Evolutionary conservation across 1,140 invertebrate genomes (phyloP).

Genomic region (Tachypleus tridentatus): DNA sequence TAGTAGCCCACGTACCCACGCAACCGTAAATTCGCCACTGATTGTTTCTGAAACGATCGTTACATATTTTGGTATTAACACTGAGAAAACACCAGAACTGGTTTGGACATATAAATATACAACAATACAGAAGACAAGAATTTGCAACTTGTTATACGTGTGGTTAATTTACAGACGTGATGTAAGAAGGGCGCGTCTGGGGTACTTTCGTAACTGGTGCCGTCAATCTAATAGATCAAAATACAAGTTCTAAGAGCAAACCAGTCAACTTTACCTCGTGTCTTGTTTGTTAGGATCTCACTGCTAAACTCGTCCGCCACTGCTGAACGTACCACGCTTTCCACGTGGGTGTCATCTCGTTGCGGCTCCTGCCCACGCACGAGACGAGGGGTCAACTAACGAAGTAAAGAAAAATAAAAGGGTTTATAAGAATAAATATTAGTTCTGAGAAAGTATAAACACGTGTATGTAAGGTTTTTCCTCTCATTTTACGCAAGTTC

Average conservation of each 20-base stretch:
- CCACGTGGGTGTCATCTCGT: constrained; percentile 22
- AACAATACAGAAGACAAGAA: not conserved
- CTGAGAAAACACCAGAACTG: too few species aligned
- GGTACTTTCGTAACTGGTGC: not conserved
- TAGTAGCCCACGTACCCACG: too few species aligned
- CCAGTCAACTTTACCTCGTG: constrained; percentile 18
- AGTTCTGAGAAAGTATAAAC: too few species aligned
- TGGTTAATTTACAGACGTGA: not conserved
- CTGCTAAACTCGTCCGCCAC: constrained; percentile 27
- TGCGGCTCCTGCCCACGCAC: constrained; percentile 14
- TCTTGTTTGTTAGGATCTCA: constrained; percentile 28
- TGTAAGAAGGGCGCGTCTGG: not conserved
- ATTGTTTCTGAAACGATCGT: too few species aligned
- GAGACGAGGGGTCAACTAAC: not conserved
- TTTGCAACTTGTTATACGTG: not conserved
- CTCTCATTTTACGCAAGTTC: too few species aligned
- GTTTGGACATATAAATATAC: too few species aligned
- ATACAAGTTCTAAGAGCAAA: constrained; percentile 4
- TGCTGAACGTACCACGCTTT: constrained; percentile 27
- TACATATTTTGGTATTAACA: too few species aligned
- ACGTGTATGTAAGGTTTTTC: too few species aligned
- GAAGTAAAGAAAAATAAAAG: too few species aligned
- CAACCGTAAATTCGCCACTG: too few species aligned
- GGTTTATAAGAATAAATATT: too few species aligned
- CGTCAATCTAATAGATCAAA: constrained; percentile 2